Base-by-base conservation (phyloP, 2,113 vertebrate genomes). In the Takifugu bimaculatus region DNA sequence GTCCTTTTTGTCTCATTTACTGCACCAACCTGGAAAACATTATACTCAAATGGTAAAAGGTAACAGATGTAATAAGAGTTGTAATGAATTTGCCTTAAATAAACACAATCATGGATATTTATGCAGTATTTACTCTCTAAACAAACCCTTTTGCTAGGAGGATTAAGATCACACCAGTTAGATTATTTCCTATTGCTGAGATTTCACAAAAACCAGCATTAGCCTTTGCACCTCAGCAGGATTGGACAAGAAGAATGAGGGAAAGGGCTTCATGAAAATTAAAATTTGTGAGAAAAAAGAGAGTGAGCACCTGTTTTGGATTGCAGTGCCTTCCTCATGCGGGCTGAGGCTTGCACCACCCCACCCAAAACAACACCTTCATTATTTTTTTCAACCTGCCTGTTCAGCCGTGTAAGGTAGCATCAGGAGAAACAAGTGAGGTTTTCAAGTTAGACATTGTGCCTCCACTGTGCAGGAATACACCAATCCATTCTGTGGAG, bases 281-380 rank as follows among this genome's bases (percentile, higher is more conserved):
- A 81, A 73, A 72, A 80, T 67, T 83, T 56, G 63, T 14, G 32
- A 7, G 27, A 63, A 63, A 61, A 74, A 65, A 32, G 14, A 48
- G 50, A 63, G 50, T 48, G 64, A 87, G 77, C 86, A 89, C 88
- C 88, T 88, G 87, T 82, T 88, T 78, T 73, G 27, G 44, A 54
- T 49, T 68, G 57, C 32, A 48, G 57, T 72, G 70, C 63, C 70
- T 73, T 72, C 54, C 43, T 54, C 65, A 54, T 50, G 75, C 80
- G 26, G 62, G 84, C 75, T 35, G 49, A 42, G 81, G 70, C 81
- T 79, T 69, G 82, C 63, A 70, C 59, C 48, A 63, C 70, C 59
- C 63, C 49, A 7, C 84, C 76, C 67, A 50, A 45, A 72, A 68
- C 73, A 72, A 70, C 68, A 68, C 70, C 58, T 53, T 79, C 67